Evolutionary conservation across 2,797 vertebrate genomes (phyloP).

Genomic region (Telmatherina bonti): DNA sequence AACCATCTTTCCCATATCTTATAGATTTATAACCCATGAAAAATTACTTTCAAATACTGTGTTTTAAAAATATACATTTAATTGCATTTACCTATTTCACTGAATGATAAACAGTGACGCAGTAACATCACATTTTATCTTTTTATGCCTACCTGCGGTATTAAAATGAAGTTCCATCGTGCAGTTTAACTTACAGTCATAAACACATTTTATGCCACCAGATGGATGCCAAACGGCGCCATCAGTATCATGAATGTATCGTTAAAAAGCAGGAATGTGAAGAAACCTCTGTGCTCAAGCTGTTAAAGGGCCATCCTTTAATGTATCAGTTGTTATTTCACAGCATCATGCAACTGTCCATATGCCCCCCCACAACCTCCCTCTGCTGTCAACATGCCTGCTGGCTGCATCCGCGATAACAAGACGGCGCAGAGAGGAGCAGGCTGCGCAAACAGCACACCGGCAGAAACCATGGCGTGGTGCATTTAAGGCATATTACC

Average conservation of each 20-base stretch:
- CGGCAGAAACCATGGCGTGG: neutral
- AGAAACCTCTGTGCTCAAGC: neutral
- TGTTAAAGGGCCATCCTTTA: neutral
- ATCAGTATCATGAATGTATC: neutral
- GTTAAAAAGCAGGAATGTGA: neutral
- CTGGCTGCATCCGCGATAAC: conserved; percentile 61
- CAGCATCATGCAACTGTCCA: conserved; percentile 29
- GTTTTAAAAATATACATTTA: neutral
- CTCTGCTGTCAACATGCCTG: conserved; percentile 58
- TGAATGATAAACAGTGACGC: neutral
- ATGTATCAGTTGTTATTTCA: neutral
- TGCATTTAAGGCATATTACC: neutral
- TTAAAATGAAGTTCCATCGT: neutral
- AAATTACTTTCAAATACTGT: neutral
- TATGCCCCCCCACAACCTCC: conserved; percentile 27
- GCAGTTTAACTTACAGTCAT: neutral
- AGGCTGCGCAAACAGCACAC: conserved; percentile 43
- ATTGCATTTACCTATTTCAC: neutral
- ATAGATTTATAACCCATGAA: neutral
- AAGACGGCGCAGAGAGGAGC: conserved; percentile 42
- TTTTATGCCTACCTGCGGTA: neutral
- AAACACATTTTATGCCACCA: neutral
- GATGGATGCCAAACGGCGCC: neutral
- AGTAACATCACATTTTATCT: neutral
- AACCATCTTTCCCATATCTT: neutral